Percentiles rank a stretch among this genome's conserved stretches.
These are phyloP conservation scores for Girardia tigrina DNA, from an alignment of 2,888 invertebrate species.

Conservation along the genomic window DNA sequence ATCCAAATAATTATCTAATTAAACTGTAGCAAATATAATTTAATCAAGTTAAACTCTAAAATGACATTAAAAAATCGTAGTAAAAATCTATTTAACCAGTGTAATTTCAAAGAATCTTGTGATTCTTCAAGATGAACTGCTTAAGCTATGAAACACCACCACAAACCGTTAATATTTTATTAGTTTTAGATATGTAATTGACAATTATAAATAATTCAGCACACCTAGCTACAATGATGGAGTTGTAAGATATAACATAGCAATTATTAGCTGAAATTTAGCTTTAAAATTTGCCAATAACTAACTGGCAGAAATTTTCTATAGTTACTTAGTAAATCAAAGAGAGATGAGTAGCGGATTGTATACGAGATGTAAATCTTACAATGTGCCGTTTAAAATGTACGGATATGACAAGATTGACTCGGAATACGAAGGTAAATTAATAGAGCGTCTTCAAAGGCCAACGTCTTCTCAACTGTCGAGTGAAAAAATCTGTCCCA, in stretches of 20 bases:
- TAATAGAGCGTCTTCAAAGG: background rate
- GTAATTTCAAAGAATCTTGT: no score
- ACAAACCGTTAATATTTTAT: background rate
- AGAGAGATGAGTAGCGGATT: background rate
- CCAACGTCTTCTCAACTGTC: background rate
- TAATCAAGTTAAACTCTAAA: no score
- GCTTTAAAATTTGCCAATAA: background rate
- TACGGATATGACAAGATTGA: constrained; percentile 7
- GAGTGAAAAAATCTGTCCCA: background rate
- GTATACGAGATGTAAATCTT: background rate
- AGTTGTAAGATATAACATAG: background rate
- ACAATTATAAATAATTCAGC: background rate
- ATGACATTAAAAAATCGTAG: no score
- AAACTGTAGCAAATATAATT: no score
- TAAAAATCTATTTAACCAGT: no score
- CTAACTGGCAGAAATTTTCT: constrained; percentile 16
- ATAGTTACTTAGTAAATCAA: background rate
- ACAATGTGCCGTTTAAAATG: constrained; percentile 19
- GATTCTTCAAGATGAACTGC: no score
- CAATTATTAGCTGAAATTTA: background rate
- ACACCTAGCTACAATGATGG: background rate
- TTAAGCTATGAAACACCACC: no score
- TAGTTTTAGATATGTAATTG: background rate
- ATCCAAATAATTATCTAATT: no score
- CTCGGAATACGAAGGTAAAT: background rate